Base-by-base conservation (phyloP, 2,113 vertebrate genomes). In the Neopipo cinnamomea region DNA sequence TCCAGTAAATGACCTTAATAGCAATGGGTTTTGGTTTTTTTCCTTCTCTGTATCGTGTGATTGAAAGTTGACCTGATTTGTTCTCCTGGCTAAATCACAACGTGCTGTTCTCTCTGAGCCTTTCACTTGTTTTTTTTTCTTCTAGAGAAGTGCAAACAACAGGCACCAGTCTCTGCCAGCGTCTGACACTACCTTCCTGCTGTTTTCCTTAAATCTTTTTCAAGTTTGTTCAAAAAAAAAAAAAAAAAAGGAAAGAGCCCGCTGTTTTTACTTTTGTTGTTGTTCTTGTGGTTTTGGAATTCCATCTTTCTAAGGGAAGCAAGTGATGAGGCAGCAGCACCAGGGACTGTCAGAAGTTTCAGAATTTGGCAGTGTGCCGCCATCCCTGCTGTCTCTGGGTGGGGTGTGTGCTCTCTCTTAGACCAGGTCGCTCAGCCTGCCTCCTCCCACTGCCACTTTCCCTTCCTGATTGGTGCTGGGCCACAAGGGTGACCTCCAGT, bases 11-110 rank as follows among this genome's bases (percentile, higher is more conserved):
- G 76, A 87, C 61, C 49, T 77, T 91, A 89, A 58, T 75, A 87
- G 15, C 74, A 56, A 42, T 9, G 7, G n/a, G 1, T 22, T 24
- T 52, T 44, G 23, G 41, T 28, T 65, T 37, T 53, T 39, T 9
- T 0, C 6, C 17, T 6, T 11, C 3, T 14, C 12, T 1, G 3
- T 80, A 67, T 83, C 5, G 6, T 89, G 68, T 95, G 91, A 91
- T 95, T 95, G 84, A 80, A 88, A 75, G 93, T 81, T 96, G 94
- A 96, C 94, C 95, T 94, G 93, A 82, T 95, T 95, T 92, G 77
- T 94, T 95, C 70, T 93, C 61, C 80, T 91, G 77, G 87, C 81
- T 87, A 95, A 91, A 92, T 91, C 18, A 5, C 87, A 95, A 59
- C 1, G 1, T 94, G 91, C 74, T 91, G 80, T 94, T 95, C 89